phyloP scores from a whole-genome alignment of 2,113 vertebrate genomes.

The Drymodes brunneopygia region DNA sequence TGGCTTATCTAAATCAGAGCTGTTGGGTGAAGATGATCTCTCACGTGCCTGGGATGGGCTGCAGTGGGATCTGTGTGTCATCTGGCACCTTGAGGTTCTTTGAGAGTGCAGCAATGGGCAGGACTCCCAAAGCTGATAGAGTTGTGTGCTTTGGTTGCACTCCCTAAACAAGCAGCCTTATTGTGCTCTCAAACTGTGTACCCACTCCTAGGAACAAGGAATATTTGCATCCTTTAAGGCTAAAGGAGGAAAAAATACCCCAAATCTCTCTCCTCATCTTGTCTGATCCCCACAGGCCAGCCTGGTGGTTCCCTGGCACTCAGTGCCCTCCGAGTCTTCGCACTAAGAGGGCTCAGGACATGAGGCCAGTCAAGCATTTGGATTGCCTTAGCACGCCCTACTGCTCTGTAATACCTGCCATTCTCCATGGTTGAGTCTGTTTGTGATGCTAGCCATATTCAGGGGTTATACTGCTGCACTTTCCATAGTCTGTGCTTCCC shows the following conservation, averaged over 20 bases:
- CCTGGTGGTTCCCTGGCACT: neutral
- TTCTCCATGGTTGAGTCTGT: constrained; percentile 46
- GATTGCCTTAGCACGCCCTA: constrained; percentile 28
- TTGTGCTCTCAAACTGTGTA: neutral
- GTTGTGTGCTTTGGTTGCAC: neutral
- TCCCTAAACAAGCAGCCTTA: neutral
- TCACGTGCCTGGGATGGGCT: neutral
- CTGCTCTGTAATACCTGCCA: constrained; percentile 26
- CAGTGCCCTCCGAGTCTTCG: neutral
- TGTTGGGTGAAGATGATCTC: neutral
- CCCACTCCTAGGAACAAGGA: neutral
- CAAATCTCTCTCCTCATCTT: neutral
- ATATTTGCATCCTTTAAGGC: neutral
- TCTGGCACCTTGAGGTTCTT: neutral
- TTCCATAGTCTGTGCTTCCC: neutral
- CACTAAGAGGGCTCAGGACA: neutral
- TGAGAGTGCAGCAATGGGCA: neutral
- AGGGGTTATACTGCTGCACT: neutral
- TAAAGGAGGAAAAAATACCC: neutral
- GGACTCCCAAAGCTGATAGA: neutral
- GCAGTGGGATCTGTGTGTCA: neutral
- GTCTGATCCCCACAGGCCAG: neutral
- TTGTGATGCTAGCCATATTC: constrained; percentile 15
- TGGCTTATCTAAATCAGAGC: neutral
- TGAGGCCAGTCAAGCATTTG: neutral